Conservation (phyloP, 2,797 vertebrate genomes). For the Zalophus californianus region DNA sequence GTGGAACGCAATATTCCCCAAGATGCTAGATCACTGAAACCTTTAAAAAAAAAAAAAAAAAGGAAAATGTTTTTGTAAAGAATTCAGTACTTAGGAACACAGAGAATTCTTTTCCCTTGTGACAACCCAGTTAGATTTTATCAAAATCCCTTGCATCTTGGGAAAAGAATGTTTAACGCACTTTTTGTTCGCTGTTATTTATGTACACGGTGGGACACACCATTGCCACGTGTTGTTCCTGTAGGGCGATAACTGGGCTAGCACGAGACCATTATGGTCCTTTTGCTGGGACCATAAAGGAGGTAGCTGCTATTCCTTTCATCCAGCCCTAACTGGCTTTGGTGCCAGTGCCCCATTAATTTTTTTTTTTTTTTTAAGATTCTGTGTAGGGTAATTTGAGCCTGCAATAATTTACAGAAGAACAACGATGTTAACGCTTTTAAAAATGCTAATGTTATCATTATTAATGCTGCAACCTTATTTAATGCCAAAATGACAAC, state of each 20-base stretch:
- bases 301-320: background rate
- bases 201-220: background rate
- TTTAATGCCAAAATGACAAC: conserved; percentile 74
- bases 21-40: background rate
- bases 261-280: rapidly evolving
- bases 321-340: background rate
- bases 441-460: conserved; percentile 75
- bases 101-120: conserved; percentile 26
- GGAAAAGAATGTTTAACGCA: background rate
- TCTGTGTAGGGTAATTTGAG: conserved; percentile 53
- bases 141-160: conserved; percentile 24
- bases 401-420: conserved; percentile 57
- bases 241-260: background rate
- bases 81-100: conserved; percentile 25
- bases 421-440: conserved; percentile 73
- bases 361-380: background rate
- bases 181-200: background rate
- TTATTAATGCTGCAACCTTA: conserved; percentile 64
- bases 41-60: background rate
- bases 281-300: background rate
- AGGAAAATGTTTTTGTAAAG: conserved; percentile 23
- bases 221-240: rapidly evolving
- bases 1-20: background rate
- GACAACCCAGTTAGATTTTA: background rate
- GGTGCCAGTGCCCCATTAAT: conserved; percentile 13